Evolutionary conservation across 2,113 vertebrate species (phyloP).

Genomic region (Heptranchias perlo): DNA sequence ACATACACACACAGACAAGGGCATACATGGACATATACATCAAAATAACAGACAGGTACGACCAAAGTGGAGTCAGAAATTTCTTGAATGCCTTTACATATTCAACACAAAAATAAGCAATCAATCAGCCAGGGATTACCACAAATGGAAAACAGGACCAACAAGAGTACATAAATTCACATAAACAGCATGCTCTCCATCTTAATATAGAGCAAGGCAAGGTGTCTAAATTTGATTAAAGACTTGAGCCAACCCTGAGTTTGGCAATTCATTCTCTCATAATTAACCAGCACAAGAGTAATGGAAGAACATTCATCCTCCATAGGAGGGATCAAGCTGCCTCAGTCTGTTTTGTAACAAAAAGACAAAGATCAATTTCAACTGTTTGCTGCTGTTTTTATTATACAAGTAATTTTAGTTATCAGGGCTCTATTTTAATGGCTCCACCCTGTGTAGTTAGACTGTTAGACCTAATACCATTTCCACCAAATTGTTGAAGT

Average conservation of each 20-base stretch:
- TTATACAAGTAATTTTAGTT: neutral
- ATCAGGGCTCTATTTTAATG: neutral
- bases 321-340: conserved; percentile 6
- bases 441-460: neutral
- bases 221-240: conserved; percentile 35
- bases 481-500: neutral
- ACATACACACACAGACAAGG: neutral
- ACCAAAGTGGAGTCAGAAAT: no score
- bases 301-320: conserved; percentile 30
- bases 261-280: conserved; percentile 33
- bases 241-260: neutral
- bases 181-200: conserved; percentile 20
- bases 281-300: conserved; percentile 30
- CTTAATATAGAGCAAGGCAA: conserved; percentile 25
- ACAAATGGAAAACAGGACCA: neutral
- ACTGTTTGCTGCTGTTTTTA: neutral
- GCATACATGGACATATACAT: neutral
- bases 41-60: conserved; percentile 13
- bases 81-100: conserved; percentile 8
- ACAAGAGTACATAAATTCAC: conserved; percentile 6
- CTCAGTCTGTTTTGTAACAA: conserved; percentile 29
- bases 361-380: conserved; percentile 16
- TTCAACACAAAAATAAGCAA: conserved; percentile 26
- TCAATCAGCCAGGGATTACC: conserved; percentile 9
- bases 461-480: neutral